Conservation (phyloP, 2,113 vertebrate species). For the Mustelus asterias region DNA sequence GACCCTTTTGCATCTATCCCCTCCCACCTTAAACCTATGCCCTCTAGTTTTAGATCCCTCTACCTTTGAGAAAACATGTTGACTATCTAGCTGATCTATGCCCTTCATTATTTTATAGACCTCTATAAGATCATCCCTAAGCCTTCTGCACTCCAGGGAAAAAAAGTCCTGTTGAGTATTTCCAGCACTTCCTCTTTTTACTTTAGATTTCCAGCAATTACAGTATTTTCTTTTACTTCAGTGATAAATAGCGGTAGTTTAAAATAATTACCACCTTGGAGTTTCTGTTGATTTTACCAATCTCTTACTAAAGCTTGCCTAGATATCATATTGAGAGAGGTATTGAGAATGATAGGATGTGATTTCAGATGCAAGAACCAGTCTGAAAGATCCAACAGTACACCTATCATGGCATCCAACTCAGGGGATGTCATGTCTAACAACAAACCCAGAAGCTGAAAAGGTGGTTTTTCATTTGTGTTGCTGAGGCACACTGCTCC, state of each 20-base stretch:
- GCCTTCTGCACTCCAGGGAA: no score
- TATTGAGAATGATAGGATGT: not conserved
- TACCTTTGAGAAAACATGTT: no score
- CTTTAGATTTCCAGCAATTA: no score
- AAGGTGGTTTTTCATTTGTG: no score
- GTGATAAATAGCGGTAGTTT: not conserved
- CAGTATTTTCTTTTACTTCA: no score
- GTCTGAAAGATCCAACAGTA: not conserved
- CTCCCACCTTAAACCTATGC: no score
- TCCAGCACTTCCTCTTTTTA: not conserved
- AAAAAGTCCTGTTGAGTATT: not conserved
- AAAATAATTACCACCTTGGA: not conserved
- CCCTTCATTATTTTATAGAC: no score
- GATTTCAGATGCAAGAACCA: not conserved
- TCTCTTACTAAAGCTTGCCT: not conserved
- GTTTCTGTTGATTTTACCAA: not conserved
- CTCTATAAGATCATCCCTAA: no score
- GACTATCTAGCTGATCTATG: no score
- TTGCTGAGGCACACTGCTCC: not conserved
- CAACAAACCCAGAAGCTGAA: not conserved
- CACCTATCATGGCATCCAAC: not conserved
- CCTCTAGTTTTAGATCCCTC: no score
- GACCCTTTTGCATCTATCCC: no score
- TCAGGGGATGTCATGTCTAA: not conserved
- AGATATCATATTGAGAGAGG: not conserved